Evolutionary conservation across 64 coral and sea anemone genomes (phyloP).

Genomic region (Stylophora pistillata): DNA sequence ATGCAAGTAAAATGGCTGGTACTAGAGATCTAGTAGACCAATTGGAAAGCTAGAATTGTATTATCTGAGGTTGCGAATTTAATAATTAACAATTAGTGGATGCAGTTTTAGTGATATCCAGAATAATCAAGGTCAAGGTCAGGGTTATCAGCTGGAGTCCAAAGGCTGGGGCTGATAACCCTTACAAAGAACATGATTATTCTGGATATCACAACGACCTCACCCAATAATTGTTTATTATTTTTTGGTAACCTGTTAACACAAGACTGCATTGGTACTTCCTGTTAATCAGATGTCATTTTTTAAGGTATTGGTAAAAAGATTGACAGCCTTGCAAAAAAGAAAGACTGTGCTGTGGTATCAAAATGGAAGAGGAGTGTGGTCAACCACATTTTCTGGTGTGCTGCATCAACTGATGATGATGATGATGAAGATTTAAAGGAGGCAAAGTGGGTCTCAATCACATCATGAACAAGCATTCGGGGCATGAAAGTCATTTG

Average conservation of each 20-base stretch:
- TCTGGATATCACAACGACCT: no score
- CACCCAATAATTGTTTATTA: no score
- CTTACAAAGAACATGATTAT: no score
- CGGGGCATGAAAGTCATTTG: conserved; percentile 31
- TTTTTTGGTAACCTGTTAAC: conserved; percentile 3
- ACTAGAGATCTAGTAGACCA: no score
- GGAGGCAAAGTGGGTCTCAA: conserved; percentile 51
- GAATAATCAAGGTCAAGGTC: no score
- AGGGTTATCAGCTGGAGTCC: no score
- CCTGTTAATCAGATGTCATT: background rate
- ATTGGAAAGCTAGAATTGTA: no score
- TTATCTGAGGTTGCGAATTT: no score
- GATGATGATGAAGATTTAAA: conserved; percentile 39
- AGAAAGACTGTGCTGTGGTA: conserved; percentile 45
- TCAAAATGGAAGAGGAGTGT: conserved; percentile 52
- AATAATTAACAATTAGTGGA: no score
- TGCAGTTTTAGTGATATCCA: no score
- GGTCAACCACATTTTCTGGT: conserved; percentile 63
- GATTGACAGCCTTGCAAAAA: background rate
- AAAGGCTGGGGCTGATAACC: no score
- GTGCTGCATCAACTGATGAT: conserved; percentile 49
- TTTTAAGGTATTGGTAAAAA: background rate
- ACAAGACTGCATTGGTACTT: conserved; percentile 1
- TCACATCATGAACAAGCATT: conserved; percentile 55
- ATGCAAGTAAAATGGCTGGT: no score